phyloP scores from a whole-genome alignment of 2,797 vertebrate genomes.

The Halcyon badia region DNA sequence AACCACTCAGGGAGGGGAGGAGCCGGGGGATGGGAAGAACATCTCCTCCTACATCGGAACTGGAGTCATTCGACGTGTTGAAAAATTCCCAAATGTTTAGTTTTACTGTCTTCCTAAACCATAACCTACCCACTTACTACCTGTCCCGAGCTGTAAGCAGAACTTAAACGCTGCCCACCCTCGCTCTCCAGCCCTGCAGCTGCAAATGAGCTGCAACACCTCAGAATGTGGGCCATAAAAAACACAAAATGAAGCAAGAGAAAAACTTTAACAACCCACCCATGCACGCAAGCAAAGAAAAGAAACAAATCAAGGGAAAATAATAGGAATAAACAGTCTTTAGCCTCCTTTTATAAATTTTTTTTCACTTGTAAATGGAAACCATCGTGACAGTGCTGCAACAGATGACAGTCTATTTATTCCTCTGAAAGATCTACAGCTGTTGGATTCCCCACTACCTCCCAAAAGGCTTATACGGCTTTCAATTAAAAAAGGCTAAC shows the following conservation, averaged over 20 bases:
- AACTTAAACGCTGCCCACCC: not conserved
- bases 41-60: not conserved
- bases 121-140: not conserved
- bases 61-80: not conserved
- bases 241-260: constrained; percentile 14
- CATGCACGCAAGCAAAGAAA: constrained; percentile 32
- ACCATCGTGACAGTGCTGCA: not conserved
- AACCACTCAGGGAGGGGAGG: not conserved
- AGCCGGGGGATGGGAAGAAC: not conserved
- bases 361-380: constrained; percentile 15
- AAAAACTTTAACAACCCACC: constrained; percentile 18
- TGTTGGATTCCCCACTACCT: not conserved
- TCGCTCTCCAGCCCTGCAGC: not conserved
- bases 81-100: not conserved
- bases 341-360: not conserved
- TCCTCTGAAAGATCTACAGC: constrained; percentile 10
- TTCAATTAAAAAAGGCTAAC: constrained; percentile 27
- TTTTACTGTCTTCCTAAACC: not conserved
- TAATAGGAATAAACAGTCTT: constrained; percentile 31
- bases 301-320: constrained; percentile 18
- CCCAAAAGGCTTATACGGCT: not conserved
- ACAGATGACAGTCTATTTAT: constrained; percentile 42
- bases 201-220: not conserved
- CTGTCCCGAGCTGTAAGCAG: not conserved
- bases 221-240: not conserved